A percentile compares a stretch with the other conserved stretches of the same genome.
Conservation (phyloP, 1,140 invertebrate genomes). For the Octopus sinensis region DNA sequence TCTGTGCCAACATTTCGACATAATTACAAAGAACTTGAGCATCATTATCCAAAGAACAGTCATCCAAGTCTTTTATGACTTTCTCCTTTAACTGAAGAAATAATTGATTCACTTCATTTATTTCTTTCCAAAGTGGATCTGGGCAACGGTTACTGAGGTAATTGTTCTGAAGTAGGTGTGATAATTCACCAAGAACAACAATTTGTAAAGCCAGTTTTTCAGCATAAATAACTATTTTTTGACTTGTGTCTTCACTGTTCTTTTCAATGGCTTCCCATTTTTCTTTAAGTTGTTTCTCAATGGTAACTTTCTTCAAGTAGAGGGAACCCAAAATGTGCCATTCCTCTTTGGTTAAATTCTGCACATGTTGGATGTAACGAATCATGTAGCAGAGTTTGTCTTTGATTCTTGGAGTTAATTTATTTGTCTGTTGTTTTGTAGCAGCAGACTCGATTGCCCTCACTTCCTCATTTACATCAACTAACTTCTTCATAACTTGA, state of each 20-base stretch:
- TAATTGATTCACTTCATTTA: conserved; percentile 38
- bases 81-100: conserved; percentile 40
- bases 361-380: conserved; percentile 40
- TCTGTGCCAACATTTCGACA: conserved; percentile 46
- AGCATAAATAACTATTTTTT: conserved; percentile 39
- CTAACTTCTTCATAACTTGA: conserved; percentile 40
- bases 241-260: too few relatives aligned
- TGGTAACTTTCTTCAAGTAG: conserved; percentile 31
- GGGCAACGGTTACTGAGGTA: conserved; percentile 30
- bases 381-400: conserved; percentile 25
- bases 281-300: neutral
- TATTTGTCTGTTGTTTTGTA: conserved; percentile 8
- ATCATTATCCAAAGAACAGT: conserved; percentile 22
- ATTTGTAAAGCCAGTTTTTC: conserved; percentile 50
- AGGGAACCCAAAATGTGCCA: conserved; percentile 43
- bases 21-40: conserved; percentile 42
- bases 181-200: conserved; percentile 48
- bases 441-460: conserved; percentile 4
- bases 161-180: conserved; percentile 40
- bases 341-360: conserved; percentile 37
- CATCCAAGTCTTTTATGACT: conserved; percentile 34
- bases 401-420: conserved; percentile 6
- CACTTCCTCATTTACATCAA: conserved; percentile 23
- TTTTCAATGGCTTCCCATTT: conserved; percentile 36
- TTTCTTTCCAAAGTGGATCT: conserved; percentile 40